Evolutionary conservation across 2,888 invertebrate genomes (phyloP).

Genomic region (Spatulosminthurus flaviceps): DNA sequence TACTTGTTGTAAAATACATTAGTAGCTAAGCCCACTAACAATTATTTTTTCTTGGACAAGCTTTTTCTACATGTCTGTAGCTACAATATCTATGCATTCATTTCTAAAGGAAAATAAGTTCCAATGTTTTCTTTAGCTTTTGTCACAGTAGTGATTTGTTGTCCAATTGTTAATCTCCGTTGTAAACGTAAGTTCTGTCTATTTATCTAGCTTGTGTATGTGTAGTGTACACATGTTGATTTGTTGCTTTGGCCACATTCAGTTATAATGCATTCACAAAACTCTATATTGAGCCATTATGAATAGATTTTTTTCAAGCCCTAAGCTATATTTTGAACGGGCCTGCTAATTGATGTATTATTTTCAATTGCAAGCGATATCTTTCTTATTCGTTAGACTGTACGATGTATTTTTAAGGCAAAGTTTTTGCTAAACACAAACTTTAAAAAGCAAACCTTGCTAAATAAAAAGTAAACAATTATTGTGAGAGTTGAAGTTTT

Average conservation of each 20-base stretch:
- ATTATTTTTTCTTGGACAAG: background rate
- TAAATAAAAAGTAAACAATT: no score
- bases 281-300: no score
- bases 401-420: background rate
- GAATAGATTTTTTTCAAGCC: background rate
- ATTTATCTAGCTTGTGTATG: background rate
- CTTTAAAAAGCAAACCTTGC: background rate
- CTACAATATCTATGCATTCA: background rate
- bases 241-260: background rate
- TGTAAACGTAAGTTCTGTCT: background rate
- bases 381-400: background rate
- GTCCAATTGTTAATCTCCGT: conserved; percentile 5
- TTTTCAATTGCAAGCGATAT: background rate
- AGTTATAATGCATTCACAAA: background rate
- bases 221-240: background rate
- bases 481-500: no score
- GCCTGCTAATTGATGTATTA: conserved; percentile 6
- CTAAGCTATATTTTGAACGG: background rate
- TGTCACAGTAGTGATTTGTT: conserved; percentile 13
- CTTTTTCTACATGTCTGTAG: no score
- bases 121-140: conserved; percentile 28
- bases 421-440: background rate
- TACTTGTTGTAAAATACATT: conserved; percentile 1
- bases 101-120: conserved; percentile 7
- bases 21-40: background rate